These are phyloP conservation scores for Pantala flavescens DNA, from an alignment of 1,140 invertebrate species.

Conservation along the genomic window DNA sequence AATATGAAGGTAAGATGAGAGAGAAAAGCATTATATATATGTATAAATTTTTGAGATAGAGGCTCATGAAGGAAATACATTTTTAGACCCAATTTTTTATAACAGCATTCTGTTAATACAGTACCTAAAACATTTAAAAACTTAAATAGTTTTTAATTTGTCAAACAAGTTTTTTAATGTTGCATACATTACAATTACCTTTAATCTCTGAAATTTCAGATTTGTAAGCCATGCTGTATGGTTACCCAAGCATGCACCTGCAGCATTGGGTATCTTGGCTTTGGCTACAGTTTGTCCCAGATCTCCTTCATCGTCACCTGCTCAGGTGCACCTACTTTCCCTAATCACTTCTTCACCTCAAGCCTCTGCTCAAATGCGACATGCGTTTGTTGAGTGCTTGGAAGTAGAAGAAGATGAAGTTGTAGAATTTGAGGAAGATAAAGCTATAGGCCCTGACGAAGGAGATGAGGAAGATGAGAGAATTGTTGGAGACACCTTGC, in stretches of 20 bases:
- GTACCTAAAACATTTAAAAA: too few species aligned
- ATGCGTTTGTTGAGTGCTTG: constrained; percentile 81
- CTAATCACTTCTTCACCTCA: constrained; percentile 51
- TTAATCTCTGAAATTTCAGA: constrained; percentile 28
- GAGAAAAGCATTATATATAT: too few species aligned
- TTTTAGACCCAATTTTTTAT: too few species aligned
- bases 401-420: constrained; percentile 51
- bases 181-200: too few species aligned
- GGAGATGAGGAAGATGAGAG: constrained; percentile 29
- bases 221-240: constrained; percentile 58
- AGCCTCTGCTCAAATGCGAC: constrained; percentile 47
- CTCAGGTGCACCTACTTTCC: constrained; percentile 58
- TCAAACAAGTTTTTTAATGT: too few species aligned
- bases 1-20: too few species aligned
- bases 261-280: constrained; percentile 58
- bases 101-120: too few species aligned
- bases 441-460: constrained; percentile 25
- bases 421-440: constrained; percentile 28
- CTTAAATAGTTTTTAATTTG: too few species aligned
- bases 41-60: too few species aligned
- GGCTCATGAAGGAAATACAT: too few species aligned
- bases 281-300: constrained; percentile 49
- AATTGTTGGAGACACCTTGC: not conserved
- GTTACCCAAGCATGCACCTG: constrained; percentile 54
- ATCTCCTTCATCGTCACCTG: constrained; percentile 28